Conservation (phyloP, 2,888 invertebrate species). For the Drosophila meridiana region DNA sequence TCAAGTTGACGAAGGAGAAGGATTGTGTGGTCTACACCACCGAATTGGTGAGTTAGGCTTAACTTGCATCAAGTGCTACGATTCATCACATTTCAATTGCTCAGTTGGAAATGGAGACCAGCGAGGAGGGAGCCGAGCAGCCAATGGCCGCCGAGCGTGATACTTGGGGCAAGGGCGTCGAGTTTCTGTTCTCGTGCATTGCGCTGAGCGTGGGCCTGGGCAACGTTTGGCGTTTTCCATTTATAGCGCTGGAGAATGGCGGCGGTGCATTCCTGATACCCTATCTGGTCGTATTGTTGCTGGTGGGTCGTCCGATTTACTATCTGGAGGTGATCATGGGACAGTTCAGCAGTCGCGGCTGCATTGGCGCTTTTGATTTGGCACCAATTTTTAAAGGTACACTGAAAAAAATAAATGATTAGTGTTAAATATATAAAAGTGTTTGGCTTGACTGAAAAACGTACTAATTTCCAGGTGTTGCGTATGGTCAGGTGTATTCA, state of each 20-base stretch:
- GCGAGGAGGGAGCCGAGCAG: conserved; percentile 15
- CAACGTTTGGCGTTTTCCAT: conserved; percentile 89
- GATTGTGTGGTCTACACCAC: conserved; percentile 56
- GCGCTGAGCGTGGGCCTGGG: conserved; percentile 88
- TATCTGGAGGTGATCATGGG: conserved; percentile 90
- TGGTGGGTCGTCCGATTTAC: conserved; percentile 89
- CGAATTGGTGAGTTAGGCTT: conserved; percentile 61
- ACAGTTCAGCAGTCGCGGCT: conserved; percentile 90
- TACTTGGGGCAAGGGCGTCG: conserved; percentile 87
- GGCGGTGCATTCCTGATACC: conserved; percentile 90
- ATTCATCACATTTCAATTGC: not conserved
- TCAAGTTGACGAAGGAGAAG: conserved; percentile 17
- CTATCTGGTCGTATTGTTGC: conserved; percentile 87
- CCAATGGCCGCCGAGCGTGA: conserved; percentile 66
- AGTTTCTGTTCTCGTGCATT: conserved; percentile 88
- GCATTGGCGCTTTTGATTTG: conserved; percentile 88
- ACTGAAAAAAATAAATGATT: conserved; percentile 2
- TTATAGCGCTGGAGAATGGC: conserved; percentile 88
- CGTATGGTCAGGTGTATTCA: conserved; percentile 87
- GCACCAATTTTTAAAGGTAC: conserved; percentile 89
- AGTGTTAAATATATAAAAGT: not conserved
- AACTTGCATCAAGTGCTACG: not conserved
- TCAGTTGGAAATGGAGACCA: conserved; percentile 45
- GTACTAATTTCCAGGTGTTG: conserved; percentile 85
- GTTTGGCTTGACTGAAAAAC: not conserved